These are phyloP conservation scores for Halocynthia aurantium DNA, from an alignment of 23 tunicate genomes.

Conservation along the genomic window DNA sequence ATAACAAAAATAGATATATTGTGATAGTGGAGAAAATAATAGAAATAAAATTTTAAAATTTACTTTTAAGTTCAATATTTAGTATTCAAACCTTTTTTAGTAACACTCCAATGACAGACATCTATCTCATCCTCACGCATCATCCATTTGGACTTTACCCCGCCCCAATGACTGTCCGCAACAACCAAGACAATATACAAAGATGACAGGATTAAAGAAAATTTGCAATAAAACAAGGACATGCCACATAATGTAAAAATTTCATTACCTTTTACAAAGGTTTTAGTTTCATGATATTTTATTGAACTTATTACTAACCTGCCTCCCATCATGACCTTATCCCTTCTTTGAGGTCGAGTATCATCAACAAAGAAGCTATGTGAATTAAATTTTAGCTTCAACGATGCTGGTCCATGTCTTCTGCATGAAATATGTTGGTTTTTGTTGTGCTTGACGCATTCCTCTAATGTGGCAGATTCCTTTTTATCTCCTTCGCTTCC, in stretches of 20 bases:
- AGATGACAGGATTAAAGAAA: too few species aligned
- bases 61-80: not conserved
- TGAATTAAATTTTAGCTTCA: slow-evolving; percentile 37
- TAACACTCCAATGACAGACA: slow-evolving; percentile 18
- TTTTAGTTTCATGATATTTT: not conserved
- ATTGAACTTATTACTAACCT: slow-evolving; percentile 28
- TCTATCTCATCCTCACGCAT: slow-evolving; percentile 4
- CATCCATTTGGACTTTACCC: slow-evolving; percentile 13
- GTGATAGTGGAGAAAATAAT: not conserved
- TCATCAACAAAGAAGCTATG: slow-evolving; percentile 67
- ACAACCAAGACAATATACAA: not conserved
- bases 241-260: not conserved
- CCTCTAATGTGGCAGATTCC: slow-evolving; percentile 12
- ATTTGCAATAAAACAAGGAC: too few species aligned
- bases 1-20: not conserved
- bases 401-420: slow-evolving; percentile 45
- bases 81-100: slow-evolving; percentile 9
- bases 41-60: not conserved
- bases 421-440: slow-evolving; percentile 59
- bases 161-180: not conserved
- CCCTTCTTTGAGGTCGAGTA: slow-evolving; percentile 43
- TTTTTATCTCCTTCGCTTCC: slow-evolving; percentile 12
- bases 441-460: slow-evolving; percentile 31
- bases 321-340: slow-evolving; percentile 62
- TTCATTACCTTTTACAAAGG: not conserved